phyloP scores from a whole-genome alignment of 2,797 vertebrate species.

The Pelodytes ibericus region DNA sequence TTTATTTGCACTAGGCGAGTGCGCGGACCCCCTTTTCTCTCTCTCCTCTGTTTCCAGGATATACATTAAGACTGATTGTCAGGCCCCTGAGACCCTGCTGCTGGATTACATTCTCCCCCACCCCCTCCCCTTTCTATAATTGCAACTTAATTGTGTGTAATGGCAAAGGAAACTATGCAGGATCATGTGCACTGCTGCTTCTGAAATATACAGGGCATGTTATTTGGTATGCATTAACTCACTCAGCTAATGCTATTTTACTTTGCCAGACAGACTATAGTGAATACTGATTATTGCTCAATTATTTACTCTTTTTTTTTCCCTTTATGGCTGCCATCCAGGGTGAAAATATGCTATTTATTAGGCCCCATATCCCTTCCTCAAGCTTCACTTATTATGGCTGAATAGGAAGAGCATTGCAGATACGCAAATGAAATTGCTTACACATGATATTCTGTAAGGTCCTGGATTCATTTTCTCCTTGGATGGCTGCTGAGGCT shows the following conservation, averaged over 20 bases:
- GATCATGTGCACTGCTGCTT: background rate
- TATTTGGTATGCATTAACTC: conserved; percentile 23
- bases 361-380: conserved; percentile 26
- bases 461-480: conserved; percentile 37
- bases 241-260: background rate
- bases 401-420: conserved; percentile 14
- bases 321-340: conserved; percentile 11
- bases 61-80: background rate
- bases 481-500: conserved; percentile 27
- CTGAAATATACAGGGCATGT: conserved; percentile 3
- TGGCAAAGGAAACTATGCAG: conserved; percentile 24
- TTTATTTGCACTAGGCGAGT: too few species aligned
- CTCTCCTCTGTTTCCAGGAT: background rate
- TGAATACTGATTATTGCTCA: conserved; percentile 22
- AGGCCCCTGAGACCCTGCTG: background rate
- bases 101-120: background rate
- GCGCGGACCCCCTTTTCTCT: background rate
- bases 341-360: conserved; percentile 10
- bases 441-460: conserved; percentile 24
- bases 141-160: conserved; percentile 37
- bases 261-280: background rate
- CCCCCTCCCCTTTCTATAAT: conserved; percentile 5
- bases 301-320: background rate
- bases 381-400: background rate
- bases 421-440: conserved; percentile 22